phyloP scores from a whole-genome alignment of 2,797 vertebrate species.

The Dendrocincla tyrannina region DNA sequence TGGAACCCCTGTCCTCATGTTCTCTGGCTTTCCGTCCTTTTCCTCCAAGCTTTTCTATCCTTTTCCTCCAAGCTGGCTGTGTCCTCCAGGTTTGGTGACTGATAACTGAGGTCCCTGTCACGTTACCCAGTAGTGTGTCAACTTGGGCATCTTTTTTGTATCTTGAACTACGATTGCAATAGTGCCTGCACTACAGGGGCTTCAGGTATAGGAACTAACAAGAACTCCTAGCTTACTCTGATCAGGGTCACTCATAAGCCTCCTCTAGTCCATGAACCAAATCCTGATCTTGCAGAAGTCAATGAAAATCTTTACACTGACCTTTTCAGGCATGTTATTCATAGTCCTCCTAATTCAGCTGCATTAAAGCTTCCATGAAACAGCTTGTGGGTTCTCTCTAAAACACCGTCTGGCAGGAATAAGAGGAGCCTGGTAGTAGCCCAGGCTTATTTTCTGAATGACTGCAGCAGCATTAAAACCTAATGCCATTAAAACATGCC shows the following conservation, averaged over 20 bases:
- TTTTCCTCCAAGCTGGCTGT: neutral
- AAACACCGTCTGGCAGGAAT: constrained; percentile 37
- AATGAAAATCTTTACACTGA: constrained; percentile 27
- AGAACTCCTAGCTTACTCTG: neutral
- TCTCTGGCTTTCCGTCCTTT: neutral
- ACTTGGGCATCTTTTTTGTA: neutral
- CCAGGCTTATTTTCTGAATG: constrained; percentile 59
- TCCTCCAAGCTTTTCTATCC: neutral
- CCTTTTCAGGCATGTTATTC: neutral
- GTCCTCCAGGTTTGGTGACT: neutral
- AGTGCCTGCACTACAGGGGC: neutral
- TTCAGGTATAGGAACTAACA: neutral
- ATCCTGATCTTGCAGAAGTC: constrained; percentile 37
- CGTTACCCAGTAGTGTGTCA: neutral
- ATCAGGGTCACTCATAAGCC: neutral
- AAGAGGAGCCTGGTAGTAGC: constrained; percentile 14
- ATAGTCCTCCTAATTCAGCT: constrained; percentile 42
- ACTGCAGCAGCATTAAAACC: constrained; percentile 33
- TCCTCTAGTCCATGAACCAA: neutral
- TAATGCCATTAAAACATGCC: constrained; percentile 61
- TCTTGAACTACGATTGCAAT: neutral
- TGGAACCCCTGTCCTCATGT: neutral
- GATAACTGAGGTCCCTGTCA: neutral
- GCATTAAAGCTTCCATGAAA: constrained; percentile 33
- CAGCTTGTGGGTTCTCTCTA: constrained; percentile 51